Evolutionary conservation across 2,113 vertebrate species (phyloP), one percentile per base, ranked within the genome.

Genomic region (Numenius arquata): DNA sequence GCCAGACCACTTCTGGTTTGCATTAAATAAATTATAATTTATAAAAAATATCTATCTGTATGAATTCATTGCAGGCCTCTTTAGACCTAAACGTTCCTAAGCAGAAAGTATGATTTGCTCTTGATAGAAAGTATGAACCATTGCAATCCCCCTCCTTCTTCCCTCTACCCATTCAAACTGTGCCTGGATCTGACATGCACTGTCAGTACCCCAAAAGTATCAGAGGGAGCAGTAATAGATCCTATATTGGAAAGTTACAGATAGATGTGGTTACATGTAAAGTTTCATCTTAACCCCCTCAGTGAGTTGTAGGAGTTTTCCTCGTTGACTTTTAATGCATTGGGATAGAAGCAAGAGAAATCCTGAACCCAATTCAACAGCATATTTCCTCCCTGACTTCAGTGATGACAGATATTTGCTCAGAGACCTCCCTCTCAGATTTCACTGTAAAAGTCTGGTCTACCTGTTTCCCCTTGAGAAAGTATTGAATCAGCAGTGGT

Each of bases 241-340:
- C 15, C n/a, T 41, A 19, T 83, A 66, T 0, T 62, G 20, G 3
- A 15, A 85, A 53, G 41, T 23, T 70, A 70, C 22, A 82, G 70
- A 34, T 15, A 61, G 41, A 38, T 41, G 6, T n/a, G n/a, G 2
- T 38, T 68, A 48, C 0, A 0, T 32, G 5, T 45, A 55, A 75
- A 70, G 12, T 41, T 70, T 85, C 22, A 4, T 32, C 32, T 72
- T 50, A 47, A 36, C 20, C 36, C 72, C 20, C 26, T 88, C 53
- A 38, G 26, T 8, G 15, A 34, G 4, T 6, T 23, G 13, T 4
- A 65, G 34, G 16, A 53, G 5, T 15, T 61, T n/a, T 85, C 19
- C 43, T 36, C 62, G 11, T 40, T 77, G 29, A 45, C 32, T 88
- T 91, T 52, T 32, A 70, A 15, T n/a, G 11, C 9, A 34, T 45